Conservation (phyloP, 92 coral and sea anemone genomes). For the Zoanthus sociatus region DNA sequence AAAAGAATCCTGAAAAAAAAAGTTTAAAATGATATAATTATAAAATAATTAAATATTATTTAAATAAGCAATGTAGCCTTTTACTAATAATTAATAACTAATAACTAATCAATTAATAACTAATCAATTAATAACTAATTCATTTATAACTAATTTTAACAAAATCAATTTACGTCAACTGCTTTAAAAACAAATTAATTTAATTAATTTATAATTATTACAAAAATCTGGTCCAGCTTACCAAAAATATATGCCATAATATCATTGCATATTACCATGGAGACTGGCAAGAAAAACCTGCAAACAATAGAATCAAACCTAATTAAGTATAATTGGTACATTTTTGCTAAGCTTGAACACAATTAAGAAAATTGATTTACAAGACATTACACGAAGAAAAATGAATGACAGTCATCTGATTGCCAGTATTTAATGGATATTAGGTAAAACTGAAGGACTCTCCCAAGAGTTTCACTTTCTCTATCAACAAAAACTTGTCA, state of each 20-base stretch:
- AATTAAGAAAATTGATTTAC: background rate
- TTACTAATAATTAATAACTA: too few relatives aligned
- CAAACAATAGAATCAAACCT: background rate
- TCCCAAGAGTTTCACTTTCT: background rate
- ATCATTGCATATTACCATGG: constrained; percentile 97
- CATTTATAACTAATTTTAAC: background rate
- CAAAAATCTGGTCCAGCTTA: constrained; percentile 40
- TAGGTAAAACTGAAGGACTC: too few relatives aligned
- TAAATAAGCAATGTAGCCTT: too few relatives aligned
- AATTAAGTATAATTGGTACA: background rate
- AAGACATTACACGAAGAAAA: too few relatives aligned
- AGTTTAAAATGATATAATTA: too few relatives aligned
- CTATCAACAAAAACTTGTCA: background rate
- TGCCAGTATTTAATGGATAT: too few relatives aligned
- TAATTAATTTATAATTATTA: background rate
- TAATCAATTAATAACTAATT: too few relatives aligned
- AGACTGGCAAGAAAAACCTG: constrained; percentile 96
- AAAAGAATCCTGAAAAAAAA: too few relatives aligned
- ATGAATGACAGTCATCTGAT: too few relatives aligned
- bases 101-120: too few relatives aligned
- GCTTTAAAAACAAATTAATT: background rate
- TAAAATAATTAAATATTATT: too few relatives aligned
- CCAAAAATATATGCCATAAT: constrained; percentile 98
- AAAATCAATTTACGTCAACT: background rate
- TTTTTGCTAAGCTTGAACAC: background rate